Conservation (phyloP, 2,797 vertebrate species). For the Uromys caudimaculatus region DNA sequence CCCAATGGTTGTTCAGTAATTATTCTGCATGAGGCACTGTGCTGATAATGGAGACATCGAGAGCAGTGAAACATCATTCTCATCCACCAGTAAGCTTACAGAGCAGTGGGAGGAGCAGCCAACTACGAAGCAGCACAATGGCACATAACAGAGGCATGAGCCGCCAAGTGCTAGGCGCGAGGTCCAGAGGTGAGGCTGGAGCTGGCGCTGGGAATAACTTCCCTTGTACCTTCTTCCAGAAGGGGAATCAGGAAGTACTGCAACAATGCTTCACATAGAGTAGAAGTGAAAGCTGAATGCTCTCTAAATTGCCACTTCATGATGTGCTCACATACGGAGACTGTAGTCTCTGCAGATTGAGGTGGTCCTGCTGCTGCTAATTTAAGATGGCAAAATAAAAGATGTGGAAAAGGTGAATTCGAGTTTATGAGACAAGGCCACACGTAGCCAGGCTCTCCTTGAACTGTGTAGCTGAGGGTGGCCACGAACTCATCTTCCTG, state of each 20-base stretch:
- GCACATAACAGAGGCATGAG: not conserved
- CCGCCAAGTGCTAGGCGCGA: not conserved
- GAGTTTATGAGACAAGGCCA: not conserved
- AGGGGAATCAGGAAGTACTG: not conserved
- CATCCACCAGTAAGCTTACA: not conserved
- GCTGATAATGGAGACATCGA: conserved; percentile 23
- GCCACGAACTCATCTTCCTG: not conserved
- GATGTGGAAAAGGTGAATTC: conserved; percentile 2
- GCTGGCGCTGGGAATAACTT: conserved; percentile 5
- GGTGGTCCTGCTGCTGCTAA: not conserved
- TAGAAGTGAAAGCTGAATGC: not conserved
- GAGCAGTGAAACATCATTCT: conserved; percentile 43
- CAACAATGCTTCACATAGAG: not conserved
- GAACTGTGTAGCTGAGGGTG: not conserved
- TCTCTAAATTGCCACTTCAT: conserved; percentile 32
- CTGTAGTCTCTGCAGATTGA: not conserved
- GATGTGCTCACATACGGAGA: not conserved
- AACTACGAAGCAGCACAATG: not conserved
- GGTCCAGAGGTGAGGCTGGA: not conserved
- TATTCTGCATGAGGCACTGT: conserved; percentile 49
- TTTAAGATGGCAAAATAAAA: conserved; percentile 24
- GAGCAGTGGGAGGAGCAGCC: not conserved
- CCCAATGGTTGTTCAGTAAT: conserved; percentile 37
- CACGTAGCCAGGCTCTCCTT: not conserved
- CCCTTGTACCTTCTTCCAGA: conserved; percentile 11